Evolutionary conservation across 2,797 vertebrate species (phyloP).

Genomic region (Pempheris klunzingeri): DNA sequence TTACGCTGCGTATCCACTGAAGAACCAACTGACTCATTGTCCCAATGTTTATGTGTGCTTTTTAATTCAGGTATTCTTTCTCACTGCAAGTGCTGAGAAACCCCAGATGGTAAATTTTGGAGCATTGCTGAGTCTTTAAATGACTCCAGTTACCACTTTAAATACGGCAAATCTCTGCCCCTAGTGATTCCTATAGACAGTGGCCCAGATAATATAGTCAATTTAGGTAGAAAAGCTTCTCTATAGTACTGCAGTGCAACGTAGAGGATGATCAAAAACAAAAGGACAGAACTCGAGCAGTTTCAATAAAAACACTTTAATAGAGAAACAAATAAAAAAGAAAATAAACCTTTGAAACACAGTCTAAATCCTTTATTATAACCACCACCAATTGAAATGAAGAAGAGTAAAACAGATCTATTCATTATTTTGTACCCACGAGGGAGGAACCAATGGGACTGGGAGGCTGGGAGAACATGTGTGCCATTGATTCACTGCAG

Average conservation of each 20-base stretch:
- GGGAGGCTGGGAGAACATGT: constrained; percentile 71
- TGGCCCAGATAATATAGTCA: neutral
- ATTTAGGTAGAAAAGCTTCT: neutral
- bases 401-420: constrained; percentile 81
- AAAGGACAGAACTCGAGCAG: constrained; percentile 24
- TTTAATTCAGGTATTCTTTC: neutral
- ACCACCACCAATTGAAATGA: constrained; percentile 84
- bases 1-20: neutral
- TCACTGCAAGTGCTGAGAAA: neutral
- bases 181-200: neutral
- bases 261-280: constrained; percentile 22
- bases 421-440: constrained; percentile 78
- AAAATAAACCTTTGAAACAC: constrained; percentile 82
- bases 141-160: neutral
- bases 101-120: no score
- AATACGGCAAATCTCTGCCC: neutral
- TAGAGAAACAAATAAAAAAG: constrained; percentile 82
- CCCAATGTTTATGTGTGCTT: neutral
- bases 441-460: constrained; percentile 67
- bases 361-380: constrained; percentile 84
- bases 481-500: constrained; percentile 79
- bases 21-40: neutral
- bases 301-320: constrained; percentile 86
- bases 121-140: no score
- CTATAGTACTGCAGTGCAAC: neutral